These are phyloP conservation scores for Asteroscopus sphinx DNA, from an alignment of 2,888 invertebrate species.

Conservation along the genomic window DNA sequence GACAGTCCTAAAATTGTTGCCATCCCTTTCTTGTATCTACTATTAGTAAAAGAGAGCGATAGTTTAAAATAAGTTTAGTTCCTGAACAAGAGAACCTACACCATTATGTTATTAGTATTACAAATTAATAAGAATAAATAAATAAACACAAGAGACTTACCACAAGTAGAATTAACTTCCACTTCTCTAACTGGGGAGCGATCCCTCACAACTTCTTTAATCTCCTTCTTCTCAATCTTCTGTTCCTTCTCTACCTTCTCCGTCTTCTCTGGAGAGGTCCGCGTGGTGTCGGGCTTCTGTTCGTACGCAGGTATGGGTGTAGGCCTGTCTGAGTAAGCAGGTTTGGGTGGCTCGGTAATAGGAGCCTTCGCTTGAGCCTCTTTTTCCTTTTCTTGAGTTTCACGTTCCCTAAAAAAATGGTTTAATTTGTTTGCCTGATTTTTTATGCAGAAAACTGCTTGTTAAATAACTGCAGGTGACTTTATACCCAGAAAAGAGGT, in stretches of 20 bases:
- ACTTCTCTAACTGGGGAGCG: constrained; percentile 66
- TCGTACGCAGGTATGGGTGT: constrained; percentile 38
- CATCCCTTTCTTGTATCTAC: too few species aligned
- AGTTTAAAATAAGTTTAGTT: too few species aligned
- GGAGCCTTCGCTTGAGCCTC: constrained; percentile 43
- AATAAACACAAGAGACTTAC: too few species aligned
- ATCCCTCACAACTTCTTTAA: constrained; percentile 58
- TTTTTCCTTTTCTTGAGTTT: constrained; percentile 62
- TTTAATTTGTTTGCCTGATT: too few species aligned
- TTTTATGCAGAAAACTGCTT: too few species aligned
- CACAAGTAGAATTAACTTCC: constrained; percentile 83
- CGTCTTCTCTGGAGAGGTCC: constrained; percentile 57
- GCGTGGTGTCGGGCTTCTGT: constrained; percentile 70
- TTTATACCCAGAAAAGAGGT: too few species aligned
- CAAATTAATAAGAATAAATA: too few species aligned
- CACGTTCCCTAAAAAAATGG: constrained; percentile 72
- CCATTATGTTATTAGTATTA: too few species aligned
- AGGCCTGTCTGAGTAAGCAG: constrained; percentile 34
- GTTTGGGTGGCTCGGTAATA: neutral
- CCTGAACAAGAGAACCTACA: too few species aligned
- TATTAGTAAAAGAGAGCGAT: too few species aligned
- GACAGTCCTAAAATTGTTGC: too few species aligned
- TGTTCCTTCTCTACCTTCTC: constrained; percentile 46
- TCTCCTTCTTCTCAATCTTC: constrained; percentile 14
- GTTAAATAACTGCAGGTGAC: too few species aligned